These are phyloP conservation scores for Diplodus puntazzo DNA, from an alignment of 2,797 vertebrate species.

Conservation along the genomic window DNA sequence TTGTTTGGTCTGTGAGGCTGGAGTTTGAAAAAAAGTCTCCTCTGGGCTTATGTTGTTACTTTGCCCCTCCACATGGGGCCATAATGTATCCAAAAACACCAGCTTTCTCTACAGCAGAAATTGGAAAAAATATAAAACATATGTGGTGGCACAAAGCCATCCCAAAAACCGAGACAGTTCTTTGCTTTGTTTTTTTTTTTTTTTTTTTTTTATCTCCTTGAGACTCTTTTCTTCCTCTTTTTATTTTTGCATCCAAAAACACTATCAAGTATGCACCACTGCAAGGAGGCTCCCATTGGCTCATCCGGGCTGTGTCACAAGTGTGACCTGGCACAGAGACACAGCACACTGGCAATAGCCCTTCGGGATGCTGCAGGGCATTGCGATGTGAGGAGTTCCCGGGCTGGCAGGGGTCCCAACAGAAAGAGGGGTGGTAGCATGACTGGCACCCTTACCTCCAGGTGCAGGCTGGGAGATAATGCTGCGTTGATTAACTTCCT, in stretches of 20 bases:
- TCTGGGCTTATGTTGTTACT: conserved; percentile 38
- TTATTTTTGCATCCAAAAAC: conserved; percentile 11
- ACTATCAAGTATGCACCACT: conserved; percentile 35
- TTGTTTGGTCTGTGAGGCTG: conserved; percentile 39
- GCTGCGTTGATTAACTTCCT: conserved; percentile 82
- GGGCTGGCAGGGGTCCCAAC: conserved; percentile 75
- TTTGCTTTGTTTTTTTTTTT: neutral
- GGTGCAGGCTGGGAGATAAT: conserved; percentile 83
- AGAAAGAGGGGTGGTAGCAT: conserved; percentile 52
- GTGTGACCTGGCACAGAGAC: conserved; percentile 74
- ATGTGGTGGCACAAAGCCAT: conserved; percentile 24
- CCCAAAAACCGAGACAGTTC: conserved; percentile 4
- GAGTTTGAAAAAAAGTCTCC: conserved; percentile 20
- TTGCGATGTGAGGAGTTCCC: conserved; percentile 70
- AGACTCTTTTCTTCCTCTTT: conserved; percentile 1
- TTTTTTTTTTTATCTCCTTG: neutral
- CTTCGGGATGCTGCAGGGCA: conserved; percentile 68
- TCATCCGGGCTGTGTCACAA: conserved; percentile 59
- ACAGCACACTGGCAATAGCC: conserved; percentile 62
- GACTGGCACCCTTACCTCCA: conserved; percentile 79
- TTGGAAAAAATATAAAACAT: conserved; percentile 43
- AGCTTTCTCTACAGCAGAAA: conserved; percentile 15
- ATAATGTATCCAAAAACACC: conserved; percentile 34
- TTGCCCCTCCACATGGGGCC: conserved; percentile 51
- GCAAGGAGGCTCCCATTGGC: conserved; percentile 55